These are phyloP conservation scores for Panthera uncia DNA, from an alignment of 2,113 vertebrate genomes.

Conservation along the genomic window DNA sequence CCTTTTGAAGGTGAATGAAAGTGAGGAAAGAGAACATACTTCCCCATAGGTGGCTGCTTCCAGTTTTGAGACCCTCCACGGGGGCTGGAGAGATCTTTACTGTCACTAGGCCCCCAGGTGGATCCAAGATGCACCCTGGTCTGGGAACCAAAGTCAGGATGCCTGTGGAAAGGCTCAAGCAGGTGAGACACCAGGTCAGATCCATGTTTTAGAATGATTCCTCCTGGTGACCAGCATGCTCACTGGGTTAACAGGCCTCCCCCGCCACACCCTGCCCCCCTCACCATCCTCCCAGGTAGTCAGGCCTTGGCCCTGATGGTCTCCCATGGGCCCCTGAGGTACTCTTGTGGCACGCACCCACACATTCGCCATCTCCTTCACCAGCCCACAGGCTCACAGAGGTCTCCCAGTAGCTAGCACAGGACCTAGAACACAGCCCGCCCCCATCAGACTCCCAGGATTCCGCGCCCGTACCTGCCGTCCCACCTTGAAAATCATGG, in stretches of 20 bases:
- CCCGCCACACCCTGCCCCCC: background rate
- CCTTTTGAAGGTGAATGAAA: too few relatives aligned
- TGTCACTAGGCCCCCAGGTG: background rate
- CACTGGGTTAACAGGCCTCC: background rate
- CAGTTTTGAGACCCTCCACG: background rate
- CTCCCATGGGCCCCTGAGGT: too few relatives aligned
- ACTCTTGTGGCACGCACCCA: too few relatives aligned
- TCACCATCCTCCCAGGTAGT: background rate
- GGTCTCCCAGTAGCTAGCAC: background rate
- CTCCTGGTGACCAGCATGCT: background rate
- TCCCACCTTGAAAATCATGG: background rate
- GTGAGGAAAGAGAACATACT: background rate
- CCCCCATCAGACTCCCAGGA: background rate
- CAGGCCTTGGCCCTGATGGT: background rate
- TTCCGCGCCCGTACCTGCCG: accelerated
- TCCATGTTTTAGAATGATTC: background rate
- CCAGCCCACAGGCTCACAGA: background rate
- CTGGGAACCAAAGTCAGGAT: background rate
- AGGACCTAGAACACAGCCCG: background rate
- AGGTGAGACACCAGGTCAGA: background rate
- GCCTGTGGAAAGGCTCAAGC: background rate
- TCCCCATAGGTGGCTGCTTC: background rate
- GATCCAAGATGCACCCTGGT: background rate
- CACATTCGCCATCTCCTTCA: accelerated
- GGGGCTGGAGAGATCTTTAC: background rate